Percentiles rank a stretch among this genome's conserved stretches.
phyloP scores from a whole-genome alignment of 2,797 vertebrate species.

The Poeciliopsis gracilis region DNA sequence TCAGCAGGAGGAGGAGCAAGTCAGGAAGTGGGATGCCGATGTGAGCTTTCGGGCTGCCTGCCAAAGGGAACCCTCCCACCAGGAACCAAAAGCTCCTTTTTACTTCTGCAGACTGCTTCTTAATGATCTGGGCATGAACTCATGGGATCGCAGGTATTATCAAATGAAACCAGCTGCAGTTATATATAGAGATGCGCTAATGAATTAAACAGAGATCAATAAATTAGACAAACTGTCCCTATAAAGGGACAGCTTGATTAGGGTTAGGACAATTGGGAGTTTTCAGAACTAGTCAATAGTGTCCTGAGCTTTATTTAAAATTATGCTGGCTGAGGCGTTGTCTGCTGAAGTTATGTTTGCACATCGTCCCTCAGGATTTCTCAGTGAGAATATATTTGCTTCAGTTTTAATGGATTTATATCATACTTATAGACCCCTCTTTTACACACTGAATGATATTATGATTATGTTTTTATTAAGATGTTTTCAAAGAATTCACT shows the following conservation, averaged over 20 bases:
- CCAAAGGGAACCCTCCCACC: slow-evolving; percentile 84
- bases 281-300: not conserved
- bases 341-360: not conserved
- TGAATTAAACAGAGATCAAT: not conserved
- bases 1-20: slow-evolving; percentile 84
- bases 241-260: no score
- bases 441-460: not conserved
- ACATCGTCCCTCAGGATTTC: not conserved
- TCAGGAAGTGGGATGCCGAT: slow-evolving; percentile 77
- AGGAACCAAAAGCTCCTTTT: slow-evolving; percentile 90
- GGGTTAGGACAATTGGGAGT: not conserved
- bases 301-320: not conserved
- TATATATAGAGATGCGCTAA: slow-evolving; percentile 9
- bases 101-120: slow-evolving; percentile 95
- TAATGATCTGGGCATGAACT: slow-evolving; percentile 97
- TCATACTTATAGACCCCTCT: not conserved
- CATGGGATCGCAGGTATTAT: slow-evolving; percentile 95
- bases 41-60: slow-evolving; percentile 76
- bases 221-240: no score
- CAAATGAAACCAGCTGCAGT: not conserved
- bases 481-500: not conserved
- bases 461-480: not conserved
- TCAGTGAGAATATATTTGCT: not conserved
- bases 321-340: not conserved
- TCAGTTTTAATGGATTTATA: not conserved